Base-by-base conservation (phyloP, 2,113 vertebrate species). In the Regulus satrapa region DNA sequence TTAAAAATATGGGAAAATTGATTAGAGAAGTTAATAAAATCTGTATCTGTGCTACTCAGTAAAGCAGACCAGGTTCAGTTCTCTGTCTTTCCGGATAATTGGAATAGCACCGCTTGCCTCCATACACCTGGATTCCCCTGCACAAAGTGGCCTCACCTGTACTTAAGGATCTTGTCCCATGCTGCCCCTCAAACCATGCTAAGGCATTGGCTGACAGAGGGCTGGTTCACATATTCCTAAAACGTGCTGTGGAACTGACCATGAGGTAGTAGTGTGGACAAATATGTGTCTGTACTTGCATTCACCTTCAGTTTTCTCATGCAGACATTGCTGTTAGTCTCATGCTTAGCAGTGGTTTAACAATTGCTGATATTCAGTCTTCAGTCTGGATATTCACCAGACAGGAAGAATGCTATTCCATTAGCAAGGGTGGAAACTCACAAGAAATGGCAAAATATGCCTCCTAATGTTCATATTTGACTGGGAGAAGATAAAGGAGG, bases 1-100 rank as follows among this genome's bases (percentile, higher is more conserved):
- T 83, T 94, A 73, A 80, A 95, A 93, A 80, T 80, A 88, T n/a
- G 83, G 80, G 85, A 79, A 93, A 88, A 71, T 59, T 20, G 2
- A 14, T 64, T 72, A 69, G 38, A 86, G 19, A 85, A 80, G 24
- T 32, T 62, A 54, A 49, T 54, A 61, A 34, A 80, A 32, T 36
- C 28, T 85, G 0, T 86, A 9, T 64, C 38, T 88, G 0, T 46
- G 21, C 36, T 68, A 49, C 26, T 73, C 48, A 61, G 56, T 67
- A 40, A 51, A 40, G 51, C 18, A 25, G n/a, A 26, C 12, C 8
- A 43, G 20, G 56, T 61, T 68, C 43, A 56, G 19, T 79, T 87
- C 21, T 74, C 58, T 68, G 5, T 38, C 11, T 75, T 20, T 73
- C 51, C 75, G 36, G 32, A 32, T 45, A 64, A 68, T 3, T 63